These are phyloP conservation scores for Ceratina calcarata DNA, from an alignment of 1,140 invertebrate genomes.

Conservation along the genomic window DNA sequence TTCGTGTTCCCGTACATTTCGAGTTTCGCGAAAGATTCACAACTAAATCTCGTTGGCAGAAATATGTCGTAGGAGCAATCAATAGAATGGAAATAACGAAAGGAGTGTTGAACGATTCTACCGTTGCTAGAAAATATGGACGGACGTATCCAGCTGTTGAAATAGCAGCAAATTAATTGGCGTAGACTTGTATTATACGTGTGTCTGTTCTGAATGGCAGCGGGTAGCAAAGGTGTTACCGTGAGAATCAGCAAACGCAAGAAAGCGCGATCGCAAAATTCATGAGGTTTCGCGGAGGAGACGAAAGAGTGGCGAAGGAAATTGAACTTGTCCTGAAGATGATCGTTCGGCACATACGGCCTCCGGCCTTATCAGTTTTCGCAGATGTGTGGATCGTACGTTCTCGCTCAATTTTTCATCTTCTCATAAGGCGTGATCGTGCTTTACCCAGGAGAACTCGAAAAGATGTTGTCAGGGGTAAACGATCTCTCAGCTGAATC, in stretches of 20 bases:
- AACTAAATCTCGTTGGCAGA: background rate
- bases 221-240: background rate
- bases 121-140: constrained; percentile 10
- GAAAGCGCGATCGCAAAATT: background rate
- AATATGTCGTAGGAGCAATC: background rate
- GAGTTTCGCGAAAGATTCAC: background rate
- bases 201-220: too few species aligned
- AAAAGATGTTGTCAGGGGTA: constrained; percentile 12
- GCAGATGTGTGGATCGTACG: constrained; percentile 26
- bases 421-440: constrained; percentile 56
- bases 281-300: too few species aligned
- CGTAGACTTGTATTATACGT: background rate
- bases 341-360: constrained; percentile 12
- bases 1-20: background rate
- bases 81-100: background rate
- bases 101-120: background rate
- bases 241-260: background rate
- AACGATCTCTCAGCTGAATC: constrained; percentile 35
- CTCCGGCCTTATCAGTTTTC: constrained; percentile 35
- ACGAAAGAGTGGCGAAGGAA: background rate
- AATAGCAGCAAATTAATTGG: constrained; percentile 23
- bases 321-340: constrained; percentile 30
- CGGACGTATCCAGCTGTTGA: constrained; percentile 23
- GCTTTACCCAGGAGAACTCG: constrained; percentile 25
- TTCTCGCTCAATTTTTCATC: constrained; percentile 37